These are phyloP conservation scores for Dioctria linearis DNA, from an alignment of 2,888 invertebrate species.

Conservation along the genomic window DNA sequence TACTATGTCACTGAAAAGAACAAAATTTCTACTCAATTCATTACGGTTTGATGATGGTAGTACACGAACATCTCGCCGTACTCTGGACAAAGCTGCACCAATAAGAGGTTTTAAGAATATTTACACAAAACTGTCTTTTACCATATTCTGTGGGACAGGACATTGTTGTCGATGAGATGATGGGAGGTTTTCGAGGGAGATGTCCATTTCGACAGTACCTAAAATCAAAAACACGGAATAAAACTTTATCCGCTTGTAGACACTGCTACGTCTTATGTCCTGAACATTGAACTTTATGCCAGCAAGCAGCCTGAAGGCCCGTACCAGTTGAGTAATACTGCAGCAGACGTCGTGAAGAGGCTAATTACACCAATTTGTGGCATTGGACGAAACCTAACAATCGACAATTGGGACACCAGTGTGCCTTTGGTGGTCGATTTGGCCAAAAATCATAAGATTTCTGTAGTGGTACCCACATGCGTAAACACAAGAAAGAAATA, in stretches of 20 bases:
- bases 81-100: slow-evolving; percentile 35
- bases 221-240: slow-evolving; percentile 34
- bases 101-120: slow-evolving; percentile 16
- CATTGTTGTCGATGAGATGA: slow-evolving; percentile 61
- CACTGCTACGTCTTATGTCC: slow-evolving; percentile 30
- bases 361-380: slow-evolving; percentile 39
- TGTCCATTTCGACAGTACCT: slow-evolving; percentile 54
- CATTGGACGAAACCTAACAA: slow-evolving; percentile 20
- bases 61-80: slow-evolving; percentile 13
- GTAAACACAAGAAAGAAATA: slow-evolving; percentile 31
- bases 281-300: slow-evolving; percentile 20
- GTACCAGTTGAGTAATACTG: slow-evolving; percentile 29
- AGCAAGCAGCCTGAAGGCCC: slow-evolving; percentile 31
- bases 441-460: slow-evolving; percentile 22
- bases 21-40: slow-evolving; percentile 26
- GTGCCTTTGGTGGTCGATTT: slow-evolving; percentile 24
- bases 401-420: slow-evolving; percentile 39
- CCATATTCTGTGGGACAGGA: slow-evolving; percentile 55
- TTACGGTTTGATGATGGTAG: slow-evolving; percentile 23
- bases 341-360: slow-evolving; percentile 33
- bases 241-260: slow-evolving; percentile 30
- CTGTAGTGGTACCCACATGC: slow-evolving; percentile 33
- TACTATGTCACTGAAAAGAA: slow-evolving; percentile 30
- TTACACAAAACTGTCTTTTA: slow-evolving; percentile 31
- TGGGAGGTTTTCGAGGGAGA: slow-evolving; percentile 60